Conservation (phyloP, 2,797 vertebrate genomes). For the Pampus argenteus region DNA sequence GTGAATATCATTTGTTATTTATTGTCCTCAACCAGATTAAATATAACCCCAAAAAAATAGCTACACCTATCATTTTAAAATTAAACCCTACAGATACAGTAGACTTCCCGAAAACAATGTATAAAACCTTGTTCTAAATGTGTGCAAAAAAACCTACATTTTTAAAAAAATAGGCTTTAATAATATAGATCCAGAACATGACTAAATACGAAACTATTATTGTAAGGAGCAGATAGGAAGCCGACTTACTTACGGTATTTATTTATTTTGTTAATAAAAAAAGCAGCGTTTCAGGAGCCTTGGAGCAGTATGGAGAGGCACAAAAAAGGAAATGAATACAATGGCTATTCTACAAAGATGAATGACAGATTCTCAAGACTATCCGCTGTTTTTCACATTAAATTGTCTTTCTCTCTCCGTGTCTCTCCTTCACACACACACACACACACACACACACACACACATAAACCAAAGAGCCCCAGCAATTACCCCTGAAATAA, state of each 20-base stretch:
- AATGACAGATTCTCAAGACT: conserved; percentile 48
- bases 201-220: conserved; percentile 40
- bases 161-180: conserved; percentile 13
- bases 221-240: conserved; percentile 23
- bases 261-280: conserved; percentile 28
- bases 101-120: conserved; percentile 11
- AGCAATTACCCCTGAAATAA: conserved; percentile 85
- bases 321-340: conserved; percentile 20
- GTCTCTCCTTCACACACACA: conserved; percentile 32
- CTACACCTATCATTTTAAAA: conserved; percentile 28
- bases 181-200: conserved; percentile 5
- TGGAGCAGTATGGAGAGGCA: conserved; percentile 2
- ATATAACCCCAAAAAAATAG: conserved; percentile 42
- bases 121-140: neutral
- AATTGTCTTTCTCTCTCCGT: conserved; percentile 3
- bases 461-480: conserved; percentile 76
- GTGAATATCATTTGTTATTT: conserved; percentile 35
- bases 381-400: conserved; percentile 35
- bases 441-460: conserved; percentile 61
- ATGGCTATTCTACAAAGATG: conserved; percentile 40
- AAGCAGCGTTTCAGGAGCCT: conserved; percentile 12
- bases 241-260: conserved; percentile 16
- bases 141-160: neutral
- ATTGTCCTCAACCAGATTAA: conserved; percentile 24
- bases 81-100: conserved; percentile 11